Conservation (phyloP, 2,797 vertebrate genomes). For the Pangasius krempfi region DNA sequence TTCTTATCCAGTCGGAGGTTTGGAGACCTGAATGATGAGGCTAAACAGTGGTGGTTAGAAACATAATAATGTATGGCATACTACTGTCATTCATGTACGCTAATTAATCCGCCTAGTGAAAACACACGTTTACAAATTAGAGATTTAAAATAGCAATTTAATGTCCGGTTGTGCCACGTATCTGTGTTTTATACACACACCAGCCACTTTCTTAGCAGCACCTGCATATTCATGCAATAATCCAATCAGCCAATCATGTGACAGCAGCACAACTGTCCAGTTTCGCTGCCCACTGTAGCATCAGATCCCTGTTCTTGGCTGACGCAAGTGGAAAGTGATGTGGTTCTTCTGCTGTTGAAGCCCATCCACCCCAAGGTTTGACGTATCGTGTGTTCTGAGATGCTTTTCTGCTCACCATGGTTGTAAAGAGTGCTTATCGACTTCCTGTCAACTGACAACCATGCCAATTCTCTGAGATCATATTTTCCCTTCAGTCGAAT, state of each 20-base stretch:
- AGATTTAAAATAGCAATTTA: not conserved
- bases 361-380: not conserved
- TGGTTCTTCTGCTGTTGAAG: not conserved
- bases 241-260: not conserved
- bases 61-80: not conserved
- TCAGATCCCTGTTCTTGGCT: not conserved
- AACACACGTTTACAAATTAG: no score
- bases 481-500: not conserved
- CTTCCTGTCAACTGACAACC: not conserved
- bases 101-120: no score
- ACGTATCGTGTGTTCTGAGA: not conserved
- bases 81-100: no score
- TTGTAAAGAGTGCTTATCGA: not conserved
- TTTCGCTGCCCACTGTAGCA: not conserved
- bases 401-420: not conserved
- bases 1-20: not conserved
- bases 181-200: not conserved
- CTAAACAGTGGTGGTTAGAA: not conserved
- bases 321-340: not conserved
- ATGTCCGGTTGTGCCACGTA: not conserved
- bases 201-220: not conserved
- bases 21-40: not conserved
- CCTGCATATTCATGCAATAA: not conserved
- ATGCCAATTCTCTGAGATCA: not conserved
- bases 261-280: not conserved